Evolutionary conservation across 37 sponge, comb jelly and placozoan species (phyloP).

Genomic region (Chondrosia reniformis): DNA sequence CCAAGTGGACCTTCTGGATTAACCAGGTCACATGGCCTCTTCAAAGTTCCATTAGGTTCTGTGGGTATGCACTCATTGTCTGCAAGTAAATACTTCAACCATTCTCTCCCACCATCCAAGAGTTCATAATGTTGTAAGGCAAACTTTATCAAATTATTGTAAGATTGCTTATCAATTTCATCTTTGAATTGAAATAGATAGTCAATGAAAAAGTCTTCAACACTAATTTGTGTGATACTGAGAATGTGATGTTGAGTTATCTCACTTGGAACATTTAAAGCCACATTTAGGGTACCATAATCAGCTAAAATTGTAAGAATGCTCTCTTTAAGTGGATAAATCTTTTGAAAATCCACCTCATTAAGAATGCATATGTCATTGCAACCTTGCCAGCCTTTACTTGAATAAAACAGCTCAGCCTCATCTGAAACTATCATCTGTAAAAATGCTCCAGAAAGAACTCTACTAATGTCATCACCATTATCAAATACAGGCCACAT

Average conservation of each 20-base stretch:
- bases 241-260: neutral
- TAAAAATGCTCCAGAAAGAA: neutral
- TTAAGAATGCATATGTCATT: neutral
- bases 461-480: neutral
- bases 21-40: conserved; percentile 15
- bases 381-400: neutral
- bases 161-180: conserved; percentile 31
- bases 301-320: neutral
- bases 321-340: neutral
- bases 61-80: conserved; percentile 25
- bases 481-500: conserved; percentile 29
- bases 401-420: neutral
- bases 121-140: conserved; percentile 12
- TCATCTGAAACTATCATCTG: too few relatives aligned
- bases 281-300: neutral
- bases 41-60: neutral
- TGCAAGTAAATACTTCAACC: conserved; percentile 24
- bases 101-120: neutral
- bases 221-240: neutral
- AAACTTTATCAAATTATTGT: too few relatives aligned
- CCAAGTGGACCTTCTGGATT: conserved; percentile 15
- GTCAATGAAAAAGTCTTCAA: conserved; percentile 26
- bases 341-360: neutral
- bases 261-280: neutral
- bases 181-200: conserved; percentile 1